phyloP scores from a whole-genome alignment of 2,888 invertebrate species.

The Hemithea aestivaria region DNA sequence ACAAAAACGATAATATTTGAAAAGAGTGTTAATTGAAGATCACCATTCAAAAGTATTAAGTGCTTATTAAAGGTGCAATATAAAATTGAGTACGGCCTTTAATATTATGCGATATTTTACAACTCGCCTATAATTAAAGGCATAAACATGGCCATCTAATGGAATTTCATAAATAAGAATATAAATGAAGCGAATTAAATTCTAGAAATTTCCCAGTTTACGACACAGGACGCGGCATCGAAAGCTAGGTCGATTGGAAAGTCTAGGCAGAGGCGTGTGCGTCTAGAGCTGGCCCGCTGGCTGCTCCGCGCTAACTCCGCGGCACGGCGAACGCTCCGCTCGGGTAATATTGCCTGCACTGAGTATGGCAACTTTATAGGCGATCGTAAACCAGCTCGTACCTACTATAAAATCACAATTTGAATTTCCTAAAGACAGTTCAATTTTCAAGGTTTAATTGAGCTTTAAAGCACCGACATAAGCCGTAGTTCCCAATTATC shows the following conservation, averaged over 20 bases:
- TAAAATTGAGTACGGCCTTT: conserved; percentile 6
- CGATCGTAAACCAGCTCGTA: conserved; percentile 42
- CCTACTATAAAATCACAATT: conserved; percentile 46
- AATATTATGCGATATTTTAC: conserved; percentile 8
- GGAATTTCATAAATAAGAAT: conserved; percentile 10
- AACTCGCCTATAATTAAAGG: conserved; percentile 5
- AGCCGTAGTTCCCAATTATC: conserved; percentile 48
- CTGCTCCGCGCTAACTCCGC: not conserved
- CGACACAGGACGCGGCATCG: conserved; percentile 7
- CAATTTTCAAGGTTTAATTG: conserved; percentile 60
- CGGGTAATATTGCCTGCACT: conserved; percentile 9
- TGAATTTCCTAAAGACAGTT: conserved; percentile 51
- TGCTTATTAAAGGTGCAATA: conserved; percentile 7
- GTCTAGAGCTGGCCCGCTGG: conserved; percentile 2
- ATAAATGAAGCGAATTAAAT: conserved; percentile 7
- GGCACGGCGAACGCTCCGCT: not conserved
- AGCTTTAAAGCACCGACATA: conserved; percentile 44
- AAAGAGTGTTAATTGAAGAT: conserved; percentile 2
- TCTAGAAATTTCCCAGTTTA: conserved; percentile 10
- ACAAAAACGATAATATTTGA: too few relatives aligned
- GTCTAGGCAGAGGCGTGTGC: conserved; percentile 4
- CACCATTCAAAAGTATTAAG: conserved; percentile 6
- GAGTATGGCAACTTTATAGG: conserved; percentile 37
- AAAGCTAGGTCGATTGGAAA: conserved; percentile 20
- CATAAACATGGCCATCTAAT: conserved; percentile 12